Evolutionary conservation across 2,797 vertebrate species (phyloP), one percentile per base, ranked within the genome.

Genomic region (Siniperca undulata): DNA sequence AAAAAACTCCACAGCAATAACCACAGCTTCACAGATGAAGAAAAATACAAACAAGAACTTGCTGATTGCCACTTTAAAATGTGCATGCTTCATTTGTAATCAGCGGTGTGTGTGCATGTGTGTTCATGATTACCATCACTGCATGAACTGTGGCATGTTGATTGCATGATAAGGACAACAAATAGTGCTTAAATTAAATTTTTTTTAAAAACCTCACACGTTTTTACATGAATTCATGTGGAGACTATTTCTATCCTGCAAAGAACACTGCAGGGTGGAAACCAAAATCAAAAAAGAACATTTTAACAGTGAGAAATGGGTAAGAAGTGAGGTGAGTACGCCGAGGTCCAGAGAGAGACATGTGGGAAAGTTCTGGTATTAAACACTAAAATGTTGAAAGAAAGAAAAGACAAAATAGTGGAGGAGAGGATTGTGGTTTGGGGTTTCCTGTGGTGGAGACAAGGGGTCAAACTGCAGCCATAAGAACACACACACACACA

Each of bases 401-500:
- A 72, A 13, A 71, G 55, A 62, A 62, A 50, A 68, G 77, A 75
- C 44, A 17, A 68, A 81, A 66, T 10, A 55, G 17, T 0, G 48
- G 66, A 80, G 55, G 53, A 67, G 67, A 79, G 53, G 85, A 56
- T 11, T 69, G 86, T n/a, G 88, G 86, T 82, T 77, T 61, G 38
- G 74, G 74, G 81, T 87, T 91, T 91, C 85, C 87, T 88, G 87
- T 81, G 82, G 82, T 58, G 24, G 40, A 80, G n/a, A 68, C 40
- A 0, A 82, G 84, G 84, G 82, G 90, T 90, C 85, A 77, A 55
- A 55, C 77, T 50, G 19, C 40, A 86, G 71, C 78, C 81, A 62
- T 82, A 78, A 38, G 74, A 69, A 80, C 69, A 50, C 73, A 75
- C 59, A 74, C 64, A 58, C 44, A 80, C 36, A 59, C 46, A 53